phyloP scores from a whole-genome alignment of 2,888 invertebrate species.

The Mythimna loreyi region DNA sequence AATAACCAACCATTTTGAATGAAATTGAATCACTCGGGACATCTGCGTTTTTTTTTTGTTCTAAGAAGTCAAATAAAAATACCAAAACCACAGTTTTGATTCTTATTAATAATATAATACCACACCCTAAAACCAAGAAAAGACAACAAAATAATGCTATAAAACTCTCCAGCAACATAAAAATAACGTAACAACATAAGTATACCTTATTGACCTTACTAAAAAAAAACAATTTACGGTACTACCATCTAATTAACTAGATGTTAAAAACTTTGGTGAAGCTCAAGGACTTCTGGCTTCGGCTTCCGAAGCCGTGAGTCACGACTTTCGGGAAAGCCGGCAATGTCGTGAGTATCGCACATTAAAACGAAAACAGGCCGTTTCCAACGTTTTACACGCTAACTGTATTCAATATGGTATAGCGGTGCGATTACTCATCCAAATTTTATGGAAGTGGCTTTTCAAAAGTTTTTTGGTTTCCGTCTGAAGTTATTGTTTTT shows the following conservation, averaged over 20 bases:
- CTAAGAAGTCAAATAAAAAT: background rate
- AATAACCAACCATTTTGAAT: too few relatives aligned
- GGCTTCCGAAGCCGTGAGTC: slow-evolving; percentile 53
- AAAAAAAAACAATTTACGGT: slow-evolving; percentile 55
- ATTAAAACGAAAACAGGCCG: slow-evolving; percentile 74
- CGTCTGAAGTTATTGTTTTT: background rate
- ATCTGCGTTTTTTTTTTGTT: background rate
- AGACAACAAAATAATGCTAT: slow-evolving; percentile 41
- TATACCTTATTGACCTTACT: slow-evolving; percentile 48
- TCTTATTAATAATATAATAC: background rate
- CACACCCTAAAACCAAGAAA: slow-evolving; percentile 18
- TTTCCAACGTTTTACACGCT: slow-evolving; percentile 79
- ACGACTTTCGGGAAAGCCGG: slow-evolving; percentile 48
- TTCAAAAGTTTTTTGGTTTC: slow-evolving; percentile 32
- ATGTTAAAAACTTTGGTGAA: slow-evolving; percentile 57
- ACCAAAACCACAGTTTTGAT: background rate
- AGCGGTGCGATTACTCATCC: slow-evolving; percentile 53
- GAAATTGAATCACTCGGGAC: too few relatives aligned
- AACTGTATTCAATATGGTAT: slow-evolving; percentile 65
- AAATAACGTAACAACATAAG: slow-evolving; percentile 39
- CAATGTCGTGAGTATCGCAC: slow-evolving; percentile 75
- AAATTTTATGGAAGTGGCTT: slow-evolving; percentile 61
- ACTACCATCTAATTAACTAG: slow-evolving; percentile 58
- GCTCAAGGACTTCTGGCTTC: slow-evolving; percentile 43
- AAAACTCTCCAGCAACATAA: slow-evolving; percentile 28